phyloP scores from a whole-genome alignment of 2,113 vertebrate genomes.

The Eulemur rufifrons region DNA sequence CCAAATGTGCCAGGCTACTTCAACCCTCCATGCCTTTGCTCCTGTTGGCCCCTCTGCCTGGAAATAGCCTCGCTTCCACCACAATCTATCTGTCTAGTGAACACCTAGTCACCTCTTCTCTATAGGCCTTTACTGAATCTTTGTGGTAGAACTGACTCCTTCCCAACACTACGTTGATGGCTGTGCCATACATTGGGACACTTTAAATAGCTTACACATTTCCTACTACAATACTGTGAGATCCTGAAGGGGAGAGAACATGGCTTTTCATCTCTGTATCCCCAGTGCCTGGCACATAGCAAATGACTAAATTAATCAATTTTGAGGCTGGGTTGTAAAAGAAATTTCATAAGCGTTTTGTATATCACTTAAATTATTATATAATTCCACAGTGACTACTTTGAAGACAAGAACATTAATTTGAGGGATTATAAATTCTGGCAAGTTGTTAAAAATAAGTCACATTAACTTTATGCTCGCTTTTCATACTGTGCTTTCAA shows the following conservation, averaged over 20 bases:
- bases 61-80: not conserved
- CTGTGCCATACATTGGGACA: not conserved
- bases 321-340: conserved; percentile 63
- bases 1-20: not conserved
- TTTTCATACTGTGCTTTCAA: conserved; percentile 55
- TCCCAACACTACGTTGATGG: not conserved
- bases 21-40: not conserved
- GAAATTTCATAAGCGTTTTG: conserved; percentile 66
- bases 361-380: conserved; percentile 63
- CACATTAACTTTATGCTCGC: conserved; percentile 60
- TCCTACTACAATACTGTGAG: not conserved
- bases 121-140: conserved; percentile 27
- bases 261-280: conserved; percentile 50
- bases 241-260: conserved; percentile 39
- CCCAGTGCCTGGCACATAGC: conserved; percentile 36
- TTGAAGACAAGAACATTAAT: conserved; percentile 70
- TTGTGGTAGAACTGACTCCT: not conserved
- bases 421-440: conserved; percentile 63
- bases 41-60: not conserved
- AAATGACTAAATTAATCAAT: conserved; percentile 72
- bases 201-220: conserved; percentile 26
- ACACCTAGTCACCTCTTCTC: not conserved
- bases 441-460: conserved; percentile 69
- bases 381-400: conserved; percentile 65
- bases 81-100: not conserved